Evolutionary conservation across 2,797 vertebrate genomes (phyloP).

Genomic region (Centroberyx gerrardi): DNA sequence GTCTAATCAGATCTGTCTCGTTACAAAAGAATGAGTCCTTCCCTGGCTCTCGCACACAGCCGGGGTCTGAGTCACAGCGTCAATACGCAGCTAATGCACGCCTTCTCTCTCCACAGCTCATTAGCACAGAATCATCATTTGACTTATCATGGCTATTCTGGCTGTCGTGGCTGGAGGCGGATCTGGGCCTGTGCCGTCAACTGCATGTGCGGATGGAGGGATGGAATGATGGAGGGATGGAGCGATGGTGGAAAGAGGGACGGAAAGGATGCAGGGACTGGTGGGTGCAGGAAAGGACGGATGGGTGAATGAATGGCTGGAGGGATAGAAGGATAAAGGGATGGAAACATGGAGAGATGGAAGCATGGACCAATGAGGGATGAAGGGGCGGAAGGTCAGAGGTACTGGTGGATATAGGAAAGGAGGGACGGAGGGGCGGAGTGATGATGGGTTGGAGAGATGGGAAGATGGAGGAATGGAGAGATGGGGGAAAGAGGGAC

Average conservation of each 20-base stretch:
- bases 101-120: constrained; percentile 54
- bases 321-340: background rate
- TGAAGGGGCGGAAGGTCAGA: background rate
- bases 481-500: constrained; percentile 10
- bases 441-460: background rate
- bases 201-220: background rate
- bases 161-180: constrained; percentile 26
- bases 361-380: background rate
- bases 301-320: constrained; percentile 34
- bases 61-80: constrained; percentile 53
- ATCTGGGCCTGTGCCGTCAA: constrained; percentile 21
- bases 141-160: constrained; percentile 55
- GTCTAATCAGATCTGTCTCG: constrained; percentile 68
- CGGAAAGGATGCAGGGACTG: background rate
- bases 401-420: background rate
- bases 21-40: constrained; percentile 62
- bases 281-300: background rate
- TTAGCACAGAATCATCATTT: constrained; percentile 63
- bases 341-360: background rate
- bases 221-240: background rate
- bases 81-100: constrained; percentile 34
- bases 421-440: constrained; percentile 4
- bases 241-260: background rate
- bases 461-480: constrained; percentile 4
- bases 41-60: constrained; percentile 36